Evolutionary conservation across 35 echinoderm and acorn worm genomes (phyloP), one percentile per base, ranked within the genome.

Genomic region (Amphiura filiformis): DNA sequence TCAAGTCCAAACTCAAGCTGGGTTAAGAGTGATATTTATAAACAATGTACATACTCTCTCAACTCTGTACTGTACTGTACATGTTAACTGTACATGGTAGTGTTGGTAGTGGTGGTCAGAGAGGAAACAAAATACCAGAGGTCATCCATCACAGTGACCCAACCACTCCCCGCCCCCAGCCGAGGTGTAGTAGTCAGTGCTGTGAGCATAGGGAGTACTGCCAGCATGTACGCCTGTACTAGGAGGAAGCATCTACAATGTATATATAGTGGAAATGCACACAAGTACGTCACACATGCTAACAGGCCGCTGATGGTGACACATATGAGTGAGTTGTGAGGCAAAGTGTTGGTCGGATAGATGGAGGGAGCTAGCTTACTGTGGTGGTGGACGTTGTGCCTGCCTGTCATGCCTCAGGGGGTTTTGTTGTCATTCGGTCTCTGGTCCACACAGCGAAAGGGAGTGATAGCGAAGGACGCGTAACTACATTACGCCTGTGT

Each of bases 131-230:
- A 70, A 70, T 70, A 70, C 28, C 61, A 70, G 61, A 70, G 61
- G 61, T 70, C 28, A 70, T 70, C 28, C 15, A 70, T 30, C 7
- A 52, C 7, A 11, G 28, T 70, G 61, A 70, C 61, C 61, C 28
- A 70, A 70, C 61, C 61, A 70, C 61, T 70, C 61, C 61, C 61
- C 61, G 28, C 61, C 61, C 61, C 61, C 28, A 70, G 61, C 61
- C 7, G 61, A 13, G 61, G 61, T 70, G 44, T 11, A 52, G 44
- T 7, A 52, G 44, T n/a, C n/a, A n/a, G 61, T 70, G 41, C 41
- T 47, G 41, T 47, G 4, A 47, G 41, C 41, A 9, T 9, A 17
- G 17, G 41, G 41, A 47, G 41, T 47, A 47, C 41, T 17, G 4
- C 41, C 41, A 9, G 41, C 17, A 47, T 47, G n/a, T n/a, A n/a